Evolutionary conservation across 2,888 invertebrate species (phyloP), one percentile per base, ranked within the genome.

Genomic region (Pocota personata): DNA sequence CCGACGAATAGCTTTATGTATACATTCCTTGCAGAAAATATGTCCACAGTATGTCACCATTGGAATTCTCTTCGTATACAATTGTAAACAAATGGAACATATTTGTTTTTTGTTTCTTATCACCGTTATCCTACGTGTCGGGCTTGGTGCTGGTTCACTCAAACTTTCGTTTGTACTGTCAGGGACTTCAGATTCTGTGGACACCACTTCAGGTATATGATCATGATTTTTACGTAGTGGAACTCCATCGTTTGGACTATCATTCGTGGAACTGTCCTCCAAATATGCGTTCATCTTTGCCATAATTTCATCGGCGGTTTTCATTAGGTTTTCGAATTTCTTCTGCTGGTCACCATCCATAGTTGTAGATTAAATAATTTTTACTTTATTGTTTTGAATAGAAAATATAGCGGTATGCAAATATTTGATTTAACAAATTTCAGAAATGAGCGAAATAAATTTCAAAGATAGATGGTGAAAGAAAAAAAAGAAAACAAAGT

Each of bases 21-120:
- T 66, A 10, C 66, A 66, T 10, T 50, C 66, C 50, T 50, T 32
- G 50, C 66, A 66, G 24, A 66, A 66, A 7, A 66, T 24, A 21
- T 66, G 66, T 1, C 66, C 66, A 21, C 66, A 66, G 24, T 52
- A 66, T 1, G 66, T 52, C 1, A 14, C 66, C 35, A 14, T 32
- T 35, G 66, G 66, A 0, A 1, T 7, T 37, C 37, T 6, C 35
- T 24, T 50, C n/a, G 14, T 14, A 14, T 66, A 66, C 0, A 10
- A 1, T 14, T 66, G 8, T 5, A 66, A 48, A 5, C 66, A 66
- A 8, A 66, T 66, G 5, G 66, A 35, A 14, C 66, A 66, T 7
- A 14, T 12, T 12, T 57, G 57, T 8, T 14, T 24, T 0, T 35
- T 50, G 7, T n/a, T 30, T 21, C 35, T 46, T 6, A 12, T n/a